Evolutionary conservation across 2,113 vertebrate genomes (phyloP).

Genomic region (Psittacara wagleri): DNA sequence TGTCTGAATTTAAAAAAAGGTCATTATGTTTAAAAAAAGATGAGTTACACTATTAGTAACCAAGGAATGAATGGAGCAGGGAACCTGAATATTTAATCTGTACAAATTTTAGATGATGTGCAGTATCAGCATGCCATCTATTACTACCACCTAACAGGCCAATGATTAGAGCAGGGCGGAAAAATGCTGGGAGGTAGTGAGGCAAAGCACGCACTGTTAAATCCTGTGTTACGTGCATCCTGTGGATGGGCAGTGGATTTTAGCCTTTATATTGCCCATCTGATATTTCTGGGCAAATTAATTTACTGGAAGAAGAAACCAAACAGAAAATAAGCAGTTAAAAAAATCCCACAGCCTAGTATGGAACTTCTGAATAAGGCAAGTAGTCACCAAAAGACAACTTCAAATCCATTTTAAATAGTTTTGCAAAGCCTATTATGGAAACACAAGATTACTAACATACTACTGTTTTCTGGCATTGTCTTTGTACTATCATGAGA

Average conservation of each 20-base stretch:
- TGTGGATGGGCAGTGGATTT: background rate
- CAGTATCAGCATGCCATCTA: background rate
- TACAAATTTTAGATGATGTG: constrained; percentile 39
- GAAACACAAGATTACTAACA: background rate
- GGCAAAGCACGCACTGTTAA: background rate
- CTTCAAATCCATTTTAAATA: background rate
- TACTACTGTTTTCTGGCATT: background rate
- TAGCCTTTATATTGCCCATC: background rate
- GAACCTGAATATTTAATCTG: constrained; percentile 56
- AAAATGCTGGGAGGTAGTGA: background rate
- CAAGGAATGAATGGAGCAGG: constrained; percentile 2
- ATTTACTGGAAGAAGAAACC: background rate
- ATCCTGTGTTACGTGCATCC: background rate
- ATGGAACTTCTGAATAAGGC: background rate
- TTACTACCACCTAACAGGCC: background rate
- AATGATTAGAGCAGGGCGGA: background rate
- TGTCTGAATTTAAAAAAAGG: background rate
- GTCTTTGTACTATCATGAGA: background rate
- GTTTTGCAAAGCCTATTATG: background rate
- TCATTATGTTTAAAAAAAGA: constrained; percentile 33
- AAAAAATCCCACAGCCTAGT: background rate
- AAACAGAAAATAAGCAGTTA: background rate
- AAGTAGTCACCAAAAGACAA: background rate
- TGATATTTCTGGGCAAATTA: background rate
- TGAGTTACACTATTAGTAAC: constrained; percentile 49